Conservation (phyloP, 2,113 vertebrate species). For the Bungarus multicinctus region DNA sequence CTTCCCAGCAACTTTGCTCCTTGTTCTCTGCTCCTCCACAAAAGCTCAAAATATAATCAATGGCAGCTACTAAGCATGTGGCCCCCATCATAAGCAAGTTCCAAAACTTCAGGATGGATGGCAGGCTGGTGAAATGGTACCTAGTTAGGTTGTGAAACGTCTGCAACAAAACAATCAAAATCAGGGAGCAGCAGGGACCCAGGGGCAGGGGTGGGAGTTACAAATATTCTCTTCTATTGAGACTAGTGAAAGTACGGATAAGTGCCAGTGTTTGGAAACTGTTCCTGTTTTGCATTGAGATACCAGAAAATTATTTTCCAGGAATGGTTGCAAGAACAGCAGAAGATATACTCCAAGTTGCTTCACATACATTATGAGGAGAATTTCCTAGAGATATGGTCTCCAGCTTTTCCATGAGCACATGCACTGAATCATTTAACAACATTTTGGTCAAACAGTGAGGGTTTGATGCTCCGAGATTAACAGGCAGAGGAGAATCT, state of each 20-base stretch:
- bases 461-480: background rate
- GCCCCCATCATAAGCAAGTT: background rate
- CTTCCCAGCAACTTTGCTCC: background rate
- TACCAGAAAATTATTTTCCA: no score
- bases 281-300: background rate
- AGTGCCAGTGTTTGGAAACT: background rate
- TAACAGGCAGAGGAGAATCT: background rate
- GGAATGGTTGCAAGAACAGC: background rate
- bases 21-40: background rate
- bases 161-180: background rate
- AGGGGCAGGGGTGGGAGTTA: background rate
- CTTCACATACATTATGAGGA: background rate
- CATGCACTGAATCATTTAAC: background rate
- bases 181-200: background rate
- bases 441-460: background rate
- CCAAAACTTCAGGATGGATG: background rate
- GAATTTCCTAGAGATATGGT: background rate
- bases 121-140: background rate
- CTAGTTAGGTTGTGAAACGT: background rate
- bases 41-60: rapidly evolving
- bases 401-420: background rate
- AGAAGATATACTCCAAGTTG: background rate
- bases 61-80: background rate
- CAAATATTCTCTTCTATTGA: background rate
- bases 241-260: background rate